A percentile compares a stretch with the other conserved stretches of the same genome.
Evolutionary conservation across 2,113 vertebrate species (phyloP).

Genomic region (Apodemus sylvaticus): DNA sequence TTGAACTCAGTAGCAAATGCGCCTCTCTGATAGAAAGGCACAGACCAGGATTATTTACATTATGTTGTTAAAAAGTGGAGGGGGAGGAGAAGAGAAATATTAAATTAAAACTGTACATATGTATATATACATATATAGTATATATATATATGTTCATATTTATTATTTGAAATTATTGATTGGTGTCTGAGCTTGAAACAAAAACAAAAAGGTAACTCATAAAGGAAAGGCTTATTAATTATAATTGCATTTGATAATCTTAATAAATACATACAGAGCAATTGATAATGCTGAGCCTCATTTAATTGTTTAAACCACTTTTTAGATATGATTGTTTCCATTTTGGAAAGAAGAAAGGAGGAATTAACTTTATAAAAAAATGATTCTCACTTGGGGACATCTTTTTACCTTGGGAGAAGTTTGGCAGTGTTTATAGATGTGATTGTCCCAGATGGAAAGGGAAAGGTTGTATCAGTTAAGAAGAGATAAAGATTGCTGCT

Average conservation of each 20-base stretch:
- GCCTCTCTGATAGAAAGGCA: background rate
- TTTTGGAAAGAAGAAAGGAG: constrained; percentile 10
- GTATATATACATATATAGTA: no score
- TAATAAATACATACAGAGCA: background rate
- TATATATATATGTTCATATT: background rate
- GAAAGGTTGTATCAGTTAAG: background rate
- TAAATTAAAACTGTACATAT: background rate
- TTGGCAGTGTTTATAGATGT: background rate
- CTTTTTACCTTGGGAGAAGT: background rate
- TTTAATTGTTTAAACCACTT: background rate
- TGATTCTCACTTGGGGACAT: background rate
- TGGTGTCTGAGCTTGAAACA: constrained; percentile 38
- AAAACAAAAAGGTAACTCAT: background rate
- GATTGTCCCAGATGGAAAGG: background rate
- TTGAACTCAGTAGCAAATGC: background rate
- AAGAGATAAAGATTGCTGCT: background rate
- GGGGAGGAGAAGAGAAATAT: background rate
- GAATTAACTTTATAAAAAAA: background rate
- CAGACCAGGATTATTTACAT: background rate
- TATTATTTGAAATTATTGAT: constrained; percentile 13
- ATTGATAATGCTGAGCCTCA: background rate
- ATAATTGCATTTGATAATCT: constrained; percentile 14
- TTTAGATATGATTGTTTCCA: background rate
- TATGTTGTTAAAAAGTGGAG: background rate
- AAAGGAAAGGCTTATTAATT: background rate